phyloP scores from a whole-genome alignment of 2,888 invertebrate species.

The Amphipoea lucens region DNA sequence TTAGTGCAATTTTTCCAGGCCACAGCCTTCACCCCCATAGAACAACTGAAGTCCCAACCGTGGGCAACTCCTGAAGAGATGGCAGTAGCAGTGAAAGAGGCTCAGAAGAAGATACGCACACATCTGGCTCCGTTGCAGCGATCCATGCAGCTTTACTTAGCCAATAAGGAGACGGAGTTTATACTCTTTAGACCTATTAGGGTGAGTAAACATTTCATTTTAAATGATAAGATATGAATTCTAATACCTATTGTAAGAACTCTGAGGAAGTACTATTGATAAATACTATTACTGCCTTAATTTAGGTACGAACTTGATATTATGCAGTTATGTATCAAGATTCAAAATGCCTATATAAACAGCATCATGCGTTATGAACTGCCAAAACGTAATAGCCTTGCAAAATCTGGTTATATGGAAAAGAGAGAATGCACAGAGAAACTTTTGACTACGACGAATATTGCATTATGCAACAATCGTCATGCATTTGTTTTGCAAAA shows the following conservation, averaged over 20 bases:
- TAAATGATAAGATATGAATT: not conserved
- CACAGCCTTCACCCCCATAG: slow-evolving; percentile 77
- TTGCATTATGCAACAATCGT: too few species aligned
- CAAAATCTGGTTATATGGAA: not conserved
- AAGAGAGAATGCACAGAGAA: not conserved
- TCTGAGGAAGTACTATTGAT: not conserved
- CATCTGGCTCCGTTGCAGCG: slow-evolving; percentile 95
- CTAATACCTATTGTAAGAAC: too few species aligned
- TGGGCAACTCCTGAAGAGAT: slow-evolving; percentile 93
- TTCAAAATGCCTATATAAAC: too few species aligned
- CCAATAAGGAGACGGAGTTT: slow-evolving; percentile 99
- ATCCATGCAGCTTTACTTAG: slow-evolving; percentile 98
- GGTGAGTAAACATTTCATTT: slow-evolving; percentile 83
- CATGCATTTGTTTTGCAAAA: not conserved
- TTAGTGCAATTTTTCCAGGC: slow-evolving; percentile 71
- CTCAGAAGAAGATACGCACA: slow-evolving; percentile 94
- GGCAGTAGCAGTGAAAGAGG: slow-evolving; percentile 93
- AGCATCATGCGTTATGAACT: too few species aligned
- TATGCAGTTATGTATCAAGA: too few species aligned
- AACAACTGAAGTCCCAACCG: slow-evolving; percentile 79
- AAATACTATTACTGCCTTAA: too few species aligned
- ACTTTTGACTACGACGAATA: too few species aligned
- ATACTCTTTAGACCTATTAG: slow-evolving; percentile 98
- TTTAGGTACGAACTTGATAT: too few species aligned
- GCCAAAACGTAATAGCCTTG: too few species aligned